Conservation (phyloP, 2,797 vertebrate genomes). For the Tolypeutes matacus region DNA sequence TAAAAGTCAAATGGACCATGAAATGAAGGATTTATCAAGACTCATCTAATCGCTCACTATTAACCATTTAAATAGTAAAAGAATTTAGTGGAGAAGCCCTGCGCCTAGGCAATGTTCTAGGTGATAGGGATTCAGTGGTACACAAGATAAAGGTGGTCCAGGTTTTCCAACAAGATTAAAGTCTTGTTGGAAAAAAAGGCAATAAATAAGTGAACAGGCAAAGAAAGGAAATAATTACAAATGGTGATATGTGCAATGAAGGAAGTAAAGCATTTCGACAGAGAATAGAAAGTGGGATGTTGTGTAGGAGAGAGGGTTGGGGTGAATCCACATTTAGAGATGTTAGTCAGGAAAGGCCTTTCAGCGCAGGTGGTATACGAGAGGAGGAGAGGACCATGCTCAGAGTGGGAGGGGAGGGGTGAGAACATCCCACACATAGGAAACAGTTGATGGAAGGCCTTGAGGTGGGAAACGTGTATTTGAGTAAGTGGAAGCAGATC, state of each 20-base stretch:
- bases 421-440: not conserved
- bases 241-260: not conserved
- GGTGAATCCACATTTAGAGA: not conserved
- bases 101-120: not conserved
- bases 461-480: not conserved
- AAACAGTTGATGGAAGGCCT: not conserved
- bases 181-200: not conserved
- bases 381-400: too few species aligned
- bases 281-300: not conserved
- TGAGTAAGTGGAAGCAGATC: not conserved
- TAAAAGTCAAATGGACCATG: not conserved
- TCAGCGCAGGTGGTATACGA: not conserved
- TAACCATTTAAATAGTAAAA: not conserved
- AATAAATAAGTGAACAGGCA: not conserved
- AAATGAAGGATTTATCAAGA: not conserved
- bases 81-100: not conserved
- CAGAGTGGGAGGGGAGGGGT: not conserved
- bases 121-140: not conserved
- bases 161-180: not conserved
- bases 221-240: not conserved
- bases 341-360: not conserved
- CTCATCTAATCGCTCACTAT: not conserved
- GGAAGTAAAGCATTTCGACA: not conserved
- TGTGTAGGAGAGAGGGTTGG: not conserved
- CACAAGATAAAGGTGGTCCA: not conserved